Evolutionary conservation across 2,797 vertebrate species (phyloP), one percentile per base, ranked within the genome.

Genomic region (Halcyon chelicuti): DNA sequence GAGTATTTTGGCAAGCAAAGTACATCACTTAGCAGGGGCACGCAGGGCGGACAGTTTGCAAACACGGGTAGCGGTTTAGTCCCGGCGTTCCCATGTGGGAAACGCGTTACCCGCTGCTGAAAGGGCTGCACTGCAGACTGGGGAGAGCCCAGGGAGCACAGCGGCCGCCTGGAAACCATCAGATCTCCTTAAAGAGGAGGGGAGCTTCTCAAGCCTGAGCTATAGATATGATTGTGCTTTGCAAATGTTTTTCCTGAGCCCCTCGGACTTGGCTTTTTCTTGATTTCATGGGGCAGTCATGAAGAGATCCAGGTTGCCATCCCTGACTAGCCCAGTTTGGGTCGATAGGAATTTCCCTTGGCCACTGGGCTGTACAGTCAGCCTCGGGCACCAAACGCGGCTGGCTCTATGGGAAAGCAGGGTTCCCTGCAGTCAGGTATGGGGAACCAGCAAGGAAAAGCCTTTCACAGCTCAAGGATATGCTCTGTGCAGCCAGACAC

Each of bases 21-120:
- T 49, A 2, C 94, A 44, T 88, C 97, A 44, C 96, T 94, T 74
- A 90, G 70, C 86, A 28, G 63, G 78, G 80, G 83, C 51, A 4
- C 2, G 12, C 42, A 4, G 2, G 1, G 70, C 2, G 83, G 94
- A 63, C 79, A 55, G 7, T 90, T 88, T 96, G 96, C 84, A 95
- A 88, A 95, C 88, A 94, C 0, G 65, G 84, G 70, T 4, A 93
- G 52, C 72, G 11, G 62, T 88, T 96, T 82, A 85, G 79, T 46
- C 18, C 58, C 26, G 9, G 89, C 1, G 58, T 11, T 94, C 86
- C 91, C 86, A 2, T 1, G 46, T 19, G 52, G 66, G 70, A 18
- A 21, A 44, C 0, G 26, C 51, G 13, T 77, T 9, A 83, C 46
- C 82, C 4, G 21, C 90, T 35, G 86, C 92, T 61, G 1, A 44